Conservation (phyloP, 64 coral and sea anemone species). For the Hydrozoanthus tunicans region DNA sequence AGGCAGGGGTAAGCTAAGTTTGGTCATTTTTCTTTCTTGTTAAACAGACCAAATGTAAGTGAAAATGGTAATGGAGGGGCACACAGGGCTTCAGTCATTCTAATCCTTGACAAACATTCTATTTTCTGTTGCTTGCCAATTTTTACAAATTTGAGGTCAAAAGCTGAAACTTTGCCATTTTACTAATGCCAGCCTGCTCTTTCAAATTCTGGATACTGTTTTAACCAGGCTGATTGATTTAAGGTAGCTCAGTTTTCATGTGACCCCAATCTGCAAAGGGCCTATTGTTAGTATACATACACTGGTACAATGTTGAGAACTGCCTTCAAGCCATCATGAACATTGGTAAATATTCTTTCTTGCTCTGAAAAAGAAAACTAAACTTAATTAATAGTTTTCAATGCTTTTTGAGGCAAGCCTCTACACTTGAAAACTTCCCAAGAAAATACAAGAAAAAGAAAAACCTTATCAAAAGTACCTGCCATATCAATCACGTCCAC, state of each 20-base stretch:
- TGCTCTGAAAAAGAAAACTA: constrained; percentile 53
- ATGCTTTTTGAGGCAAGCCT: background rate
- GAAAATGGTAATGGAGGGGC: too few species aligned
- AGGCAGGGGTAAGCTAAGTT: too few species aligned
- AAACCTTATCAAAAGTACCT: constrained; percentile 34
- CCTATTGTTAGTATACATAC: constrained; percentile 62
- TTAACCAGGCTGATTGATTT: background rate
- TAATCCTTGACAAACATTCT: too few species aligned
- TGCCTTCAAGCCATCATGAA: constrained; percentile 77
- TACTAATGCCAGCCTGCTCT: too few species aligned
- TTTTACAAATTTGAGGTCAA: too few species aligned
- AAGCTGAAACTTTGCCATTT: too few species aligned
- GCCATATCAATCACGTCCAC: constrained; percentile 19
- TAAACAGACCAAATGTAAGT: too few species aligned
- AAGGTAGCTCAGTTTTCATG: background rate
- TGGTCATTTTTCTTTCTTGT: too few species aligned
- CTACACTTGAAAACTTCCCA: background rate
- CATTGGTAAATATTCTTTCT: constrained; percentile 65
- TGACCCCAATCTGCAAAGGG: background rate
- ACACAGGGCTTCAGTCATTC: too few species aligned
- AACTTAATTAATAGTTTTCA: background rate
- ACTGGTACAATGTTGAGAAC: constrained; percentile 83
- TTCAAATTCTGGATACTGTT: too few species aligned
- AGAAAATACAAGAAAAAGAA: background rate
- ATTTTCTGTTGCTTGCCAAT: too few species aligned